Evolutionary conservation across 2,113 vertebrate genomes (phyloP).

Genomic region (Scatophagus argus): DNA sequence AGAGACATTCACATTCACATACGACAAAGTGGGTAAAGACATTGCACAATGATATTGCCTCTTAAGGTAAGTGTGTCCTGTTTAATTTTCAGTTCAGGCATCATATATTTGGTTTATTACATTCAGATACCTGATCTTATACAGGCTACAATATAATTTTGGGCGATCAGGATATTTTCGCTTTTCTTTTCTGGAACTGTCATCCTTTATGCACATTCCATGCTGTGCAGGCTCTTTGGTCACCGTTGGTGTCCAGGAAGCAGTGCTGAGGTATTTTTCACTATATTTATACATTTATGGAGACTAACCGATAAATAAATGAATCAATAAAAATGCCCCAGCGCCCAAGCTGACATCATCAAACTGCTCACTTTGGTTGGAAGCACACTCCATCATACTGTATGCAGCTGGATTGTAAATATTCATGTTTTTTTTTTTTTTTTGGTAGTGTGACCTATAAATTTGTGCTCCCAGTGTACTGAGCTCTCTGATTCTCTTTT

Average conservation of each 20-base stretch:
- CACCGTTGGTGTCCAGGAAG: background rate
- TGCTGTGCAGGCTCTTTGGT: background rate
- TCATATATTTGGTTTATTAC: slow-evolving; percentile 5
- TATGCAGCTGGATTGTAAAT: background rate
- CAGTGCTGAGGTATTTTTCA: background rate
- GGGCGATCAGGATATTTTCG: no score
- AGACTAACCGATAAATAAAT: background rate
- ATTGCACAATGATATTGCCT: background rate
- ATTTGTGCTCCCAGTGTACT: background rate
- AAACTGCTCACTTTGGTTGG: background rate
- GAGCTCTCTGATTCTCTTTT: slow-evolving; percentile 32
- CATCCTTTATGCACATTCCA: no score
- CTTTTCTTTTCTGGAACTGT: no score
- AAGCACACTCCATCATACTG: background rate
- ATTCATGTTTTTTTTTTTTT: background rate
- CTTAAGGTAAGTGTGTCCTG: background rate
- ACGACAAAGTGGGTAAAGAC: background rate
- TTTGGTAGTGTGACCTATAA: slow-evolving; percentile 23
- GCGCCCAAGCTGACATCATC: background rate
- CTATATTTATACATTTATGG: background rate
- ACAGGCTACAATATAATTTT: background rate
- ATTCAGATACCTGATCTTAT: background rate
- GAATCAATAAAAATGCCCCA: background rate
- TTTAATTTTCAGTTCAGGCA: background rate
- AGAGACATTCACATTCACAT: background rate